A percentile compares a stretch with the other conserved stretches of the same genome.
Conservation (phyloP, 2,113 vertebrate genomes). For the Antechinus stuartii region DNA sequence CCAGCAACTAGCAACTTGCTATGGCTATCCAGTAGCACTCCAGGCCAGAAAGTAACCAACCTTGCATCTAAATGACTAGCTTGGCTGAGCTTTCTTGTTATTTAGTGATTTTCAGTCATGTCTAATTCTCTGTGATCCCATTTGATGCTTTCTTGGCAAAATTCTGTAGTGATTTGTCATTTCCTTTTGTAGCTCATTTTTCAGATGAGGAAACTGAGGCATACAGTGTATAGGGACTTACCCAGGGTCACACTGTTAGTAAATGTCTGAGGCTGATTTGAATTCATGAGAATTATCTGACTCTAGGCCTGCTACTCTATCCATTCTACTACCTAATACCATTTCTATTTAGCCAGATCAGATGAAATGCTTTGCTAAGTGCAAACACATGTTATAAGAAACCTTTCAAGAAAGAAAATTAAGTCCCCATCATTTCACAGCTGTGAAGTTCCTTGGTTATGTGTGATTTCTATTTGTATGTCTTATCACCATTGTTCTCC, state of each 20-base stretch:
- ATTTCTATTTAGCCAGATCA: neutral
- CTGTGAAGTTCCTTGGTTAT: neutral
- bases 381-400: neutral
- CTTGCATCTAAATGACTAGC: neutral
- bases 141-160: neutral
- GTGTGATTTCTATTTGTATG: neutral
- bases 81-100: neutral
- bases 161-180: neutral
- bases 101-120: neutral
- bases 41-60: neutral
- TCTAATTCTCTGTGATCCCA: neutral
- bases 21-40: neutral
- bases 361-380: neutral
- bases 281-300: neutral
- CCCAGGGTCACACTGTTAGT: neutral
- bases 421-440: neutral
- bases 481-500: neutral
- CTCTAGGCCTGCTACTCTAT: neutral
- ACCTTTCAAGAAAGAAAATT: neutral
- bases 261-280: neutral
- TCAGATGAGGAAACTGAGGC: neutral
- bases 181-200: neutral
- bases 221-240: neutral
- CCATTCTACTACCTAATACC: neutral
- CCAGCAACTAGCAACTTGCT: neutral